These are phyloP conservation scores for Drosophila villosipedis DNA, from an alignment of 2,888 invertebrate species.

Conservation along the genomic window DNA sequence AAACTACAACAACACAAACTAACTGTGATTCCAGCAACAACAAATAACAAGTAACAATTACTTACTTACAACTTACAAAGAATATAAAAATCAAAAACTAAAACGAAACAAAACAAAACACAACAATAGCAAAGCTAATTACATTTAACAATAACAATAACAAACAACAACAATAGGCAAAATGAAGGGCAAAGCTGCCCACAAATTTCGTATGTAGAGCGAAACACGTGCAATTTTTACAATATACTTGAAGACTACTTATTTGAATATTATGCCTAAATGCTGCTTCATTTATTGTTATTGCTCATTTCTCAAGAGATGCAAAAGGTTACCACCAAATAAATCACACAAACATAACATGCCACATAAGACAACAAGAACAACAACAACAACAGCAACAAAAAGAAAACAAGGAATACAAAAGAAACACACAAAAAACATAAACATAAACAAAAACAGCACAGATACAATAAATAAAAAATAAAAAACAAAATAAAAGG, in stretches of 20 bases:
- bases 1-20: constrained; percentile 77
- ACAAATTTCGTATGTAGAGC: constrained; percentile 11
- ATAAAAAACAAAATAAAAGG: constrained; percentile 34
- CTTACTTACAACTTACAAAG: constrained; percentile 44
- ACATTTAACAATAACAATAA: constrained; percentile 20
- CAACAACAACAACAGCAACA: background rate
- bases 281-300: constrained; percentile 43
- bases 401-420: constrained; percentile 3
- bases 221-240: constrained; percentile 62
- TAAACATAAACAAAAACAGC: constrained; percentile 12
- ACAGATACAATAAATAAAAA: constrained; percentile 33
- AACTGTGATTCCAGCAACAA: constrained; percentile 75
- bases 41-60: constrained; percentile 47
- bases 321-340: constrained; percentile 46
- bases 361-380: constrained; percentile 31
- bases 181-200: constrained; percentile 14
- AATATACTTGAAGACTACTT: constrained; percentile 49
- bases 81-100: constrained; percentile 7
- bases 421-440: constrained; percentile 19
- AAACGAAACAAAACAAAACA: background rate
- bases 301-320: constrained; percentile 39
- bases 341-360: constrained; percentile 34
- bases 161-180: constrained; percentile 56
- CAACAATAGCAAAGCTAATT: constrained; percentile 71
- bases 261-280: constrained; percentile 28